Evolutionary conservation across 1,140 invertebrate species (phyloP), one percentile per base, ranked within the genome.

Genomic region (Drosophila sulfurigaster): DNA sequence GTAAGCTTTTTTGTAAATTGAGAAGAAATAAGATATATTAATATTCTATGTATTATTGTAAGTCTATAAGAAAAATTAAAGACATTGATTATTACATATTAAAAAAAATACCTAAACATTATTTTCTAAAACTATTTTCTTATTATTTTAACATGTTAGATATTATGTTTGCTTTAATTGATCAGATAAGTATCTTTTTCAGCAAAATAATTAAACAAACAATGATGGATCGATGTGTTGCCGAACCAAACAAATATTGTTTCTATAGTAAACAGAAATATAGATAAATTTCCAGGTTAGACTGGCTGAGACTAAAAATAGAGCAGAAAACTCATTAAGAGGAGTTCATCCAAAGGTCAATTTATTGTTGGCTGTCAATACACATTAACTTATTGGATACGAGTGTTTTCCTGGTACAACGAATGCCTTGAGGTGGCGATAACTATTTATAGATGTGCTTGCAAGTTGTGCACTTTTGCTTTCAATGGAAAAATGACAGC

Each of bases 391-490:
- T 56, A 54, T 48, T 35, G 38, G 32, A 58, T 57, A 32, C 35
- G 35, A 38, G 35, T 38, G 10, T 10, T 63, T 51, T 41, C 25
- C 28, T 41, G 48, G 20, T 46, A 32, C 49, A 49, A 68, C 51
- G 43, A 25, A 58, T 38, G 35, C 7, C 35, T 70, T 63, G 58
- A 70, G 62, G 57, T 70, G 58, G 64, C 57, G 66, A 77, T 15
- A 57, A 64, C 56, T 73, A 73, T 73, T 73, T 67, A 60, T 73
- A 73, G 46, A 59, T 32, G 6, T 28, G 6, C 45, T 7, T 68
- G 63, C 52, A 66, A 72, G 62, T 78, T 82, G 64, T 75, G 73
- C 66, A 82, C 80, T 82, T 75, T 82, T 83, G 57, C 80, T 82
- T 82, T 82, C 76, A 71, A 45, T 58, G 32, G 28, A 38, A 75